Evolutionary conservation across 1,140 invertebrate species (phyloP).

Genomic region (Gryon sp.): DNA sequence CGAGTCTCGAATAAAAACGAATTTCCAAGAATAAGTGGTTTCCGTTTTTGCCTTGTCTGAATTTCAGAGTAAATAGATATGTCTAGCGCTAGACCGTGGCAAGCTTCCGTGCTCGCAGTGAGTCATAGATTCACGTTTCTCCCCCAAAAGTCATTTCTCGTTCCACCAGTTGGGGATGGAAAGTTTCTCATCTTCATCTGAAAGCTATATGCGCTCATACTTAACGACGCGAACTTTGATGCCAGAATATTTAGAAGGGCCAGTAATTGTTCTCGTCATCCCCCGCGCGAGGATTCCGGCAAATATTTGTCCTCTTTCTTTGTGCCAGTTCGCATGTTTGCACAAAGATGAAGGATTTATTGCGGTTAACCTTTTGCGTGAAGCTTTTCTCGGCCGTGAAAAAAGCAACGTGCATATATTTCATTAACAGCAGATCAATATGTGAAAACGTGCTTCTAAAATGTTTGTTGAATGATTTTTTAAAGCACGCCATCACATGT

Average conservation of each 20-base stretch:
- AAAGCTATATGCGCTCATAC: constrained; percentile 40
- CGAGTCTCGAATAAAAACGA: constrained; percentile 43
- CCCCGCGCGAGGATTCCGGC: constrained; percentile 41
- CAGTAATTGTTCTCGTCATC: constrained; percentile 62
- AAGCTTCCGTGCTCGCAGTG: constrained; percentile 68
- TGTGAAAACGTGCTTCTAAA: no score
- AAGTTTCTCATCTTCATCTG: constrained; percentile 57
- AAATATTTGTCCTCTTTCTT: constrained; percentile 59
- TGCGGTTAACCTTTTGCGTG: constrained; percentile 39
- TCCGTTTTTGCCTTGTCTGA: constrained; percentile 33
- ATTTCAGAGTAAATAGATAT: constrained; percentile 54
- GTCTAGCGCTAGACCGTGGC: constrained; percentile 49
- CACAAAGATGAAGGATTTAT: constrained; percentile 58
- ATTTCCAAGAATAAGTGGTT: constrained; percentile 52
- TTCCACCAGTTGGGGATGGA: constrained; percentile 56
- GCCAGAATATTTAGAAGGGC: constrained; percentile 51
- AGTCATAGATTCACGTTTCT: constrained; percentile 71
- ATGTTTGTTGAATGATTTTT: no score
- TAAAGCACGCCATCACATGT: no score
- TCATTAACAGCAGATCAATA: constrained; percentile 28
- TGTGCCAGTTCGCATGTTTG: constrained; percentile 45
- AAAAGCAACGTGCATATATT: constrained; percentile 25
- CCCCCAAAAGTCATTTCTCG: constrained; percentile 47
- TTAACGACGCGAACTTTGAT: constrained; percentile 58
- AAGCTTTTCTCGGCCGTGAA: constrained; percentile 37